Conservation (phyloP, 2,797 vertebrate genomes). For the Pagetopsis macropterus region DNA sequence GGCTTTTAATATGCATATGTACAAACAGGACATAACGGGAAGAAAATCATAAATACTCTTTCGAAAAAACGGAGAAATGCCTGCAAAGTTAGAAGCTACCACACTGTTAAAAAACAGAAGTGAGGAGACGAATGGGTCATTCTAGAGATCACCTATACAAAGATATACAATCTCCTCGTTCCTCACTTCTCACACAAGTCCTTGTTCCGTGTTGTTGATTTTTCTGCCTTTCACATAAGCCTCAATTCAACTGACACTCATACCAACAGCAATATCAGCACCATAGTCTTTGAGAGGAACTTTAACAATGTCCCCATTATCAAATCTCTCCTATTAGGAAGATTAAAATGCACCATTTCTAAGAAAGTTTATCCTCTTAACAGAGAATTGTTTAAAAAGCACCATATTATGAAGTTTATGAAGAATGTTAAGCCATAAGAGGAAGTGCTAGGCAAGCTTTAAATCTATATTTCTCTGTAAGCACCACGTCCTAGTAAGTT, state of each 20-base stretch:
- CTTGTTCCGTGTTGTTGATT: slow-evolving; percentile 27
- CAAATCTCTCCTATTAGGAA: slow-evolving; percentile 64
- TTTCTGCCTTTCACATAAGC: slow-evolving; percentile 10
- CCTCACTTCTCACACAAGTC: slow-evolving; percentile 21
- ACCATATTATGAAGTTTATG: slow-evolving; percentile 47
- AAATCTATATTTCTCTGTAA: slow-evolving; percentile 61
- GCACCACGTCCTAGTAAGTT: slow-evolving; percentile 50
- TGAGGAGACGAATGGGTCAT: slow-evolving; percentile 27
- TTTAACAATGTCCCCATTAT: slow-evolving; percentile 62
- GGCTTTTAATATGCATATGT: slow-evolving; percentile 82
- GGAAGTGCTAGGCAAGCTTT: slow-evolving; percentile 66
- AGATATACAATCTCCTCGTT: slow-evolving; percentile 27
- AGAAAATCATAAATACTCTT: slow-evolving; percentile 80
- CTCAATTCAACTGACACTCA: slow-evolving; percentile 16
- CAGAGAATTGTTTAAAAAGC: slow-evolving; percentile 59
- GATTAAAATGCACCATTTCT: slow-evolving; percentile 64
- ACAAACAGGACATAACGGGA: slow-evolving; percentile 75
- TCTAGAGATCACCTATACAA: slow-evolving; percentile 35
- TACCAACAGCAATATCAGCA: slow-evolving; percentile 28
- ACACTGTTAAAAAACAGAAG: slow-evolving; percentile 40
- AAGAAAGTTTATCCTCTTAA: slow-evolving; percentile 53
- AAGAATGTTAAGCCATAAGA: slow-evolving; percentile 62
- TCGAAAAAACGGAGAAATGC: slow-evolving; percentile 59
- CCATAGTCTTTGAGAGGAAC: slow-evolving; percentile 58
- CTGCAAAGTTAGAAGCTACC: slow-evolving; percentile 52